Percentiles rank a stretch among this genome's conserved stretches.
Evolutionary conservation across 2,113 vertebrate species (phyloP).

Genomic region (Brachionichthys hirsutus): DNA sequence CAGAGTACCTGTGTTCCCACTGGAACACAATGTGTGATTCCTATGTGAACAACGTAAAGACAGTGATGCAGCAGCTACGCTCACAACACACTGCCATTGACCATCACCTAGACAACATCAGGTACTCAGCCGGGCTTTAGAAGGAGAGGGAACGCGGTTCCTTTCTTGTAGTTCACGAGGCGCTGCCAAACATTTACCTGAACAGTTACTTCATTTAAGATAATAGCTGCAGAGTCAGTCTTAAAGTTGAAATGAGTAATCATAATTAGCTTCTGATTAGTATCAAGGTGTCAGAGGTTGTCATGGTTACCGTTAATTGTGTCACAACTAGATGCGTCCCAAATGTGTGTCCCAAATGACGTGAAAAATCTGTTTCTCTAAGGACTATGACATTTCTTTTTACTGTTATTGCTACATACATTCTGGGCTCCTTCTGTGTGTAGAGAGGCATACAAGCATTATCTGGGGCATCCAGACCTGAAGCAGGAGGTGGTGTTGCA

Average conservation of each 20-base stretch:
- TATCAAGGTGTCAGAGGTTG: not conserved
- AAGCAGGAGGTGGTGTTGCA: conserved; percentile 88
- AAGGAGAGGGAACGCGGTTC: not conserved
- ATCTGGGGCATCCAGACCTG: conserved; percentile 81
- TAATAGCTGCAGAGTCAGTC: not conserved
- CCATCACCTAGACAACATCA: conserved; percentile 79
- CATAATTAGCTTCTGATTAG: not conserved
- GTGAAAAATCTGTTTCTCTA: not conserved
- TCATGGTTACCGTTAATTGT: not conserved
- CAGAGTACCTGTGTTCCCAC: conserved; percentile 78
- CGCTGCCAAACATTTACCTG: not conserved
- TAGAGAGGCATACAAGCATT: conserved; percentile 85
- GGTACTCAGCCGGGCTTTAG: conserved; percentile 63
- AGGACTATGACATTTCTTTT: not conserved
- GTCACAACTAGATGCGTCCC: not conserved
- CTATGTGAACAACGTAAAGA: conserved; percentile 81
- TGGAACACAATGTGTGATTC: conserved; percentile 83
- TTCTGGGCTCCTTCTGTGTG: not conserved
- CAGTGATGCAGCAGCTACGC: conserved; percentile 83
- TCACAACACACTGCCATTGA: conserved; percentile 68
- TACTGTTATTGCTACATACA: no score
- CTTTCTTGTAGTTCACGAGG: not conserved
- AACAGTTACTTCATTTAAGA: not conserved
- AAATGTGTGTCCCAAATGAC: not conserved
- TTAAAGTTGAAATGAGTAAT: not conserved